Evolutionary conservation across 2,888 invertebrate genomes (phyloP).

Genomic region (Acronicta leporina): DNA sequence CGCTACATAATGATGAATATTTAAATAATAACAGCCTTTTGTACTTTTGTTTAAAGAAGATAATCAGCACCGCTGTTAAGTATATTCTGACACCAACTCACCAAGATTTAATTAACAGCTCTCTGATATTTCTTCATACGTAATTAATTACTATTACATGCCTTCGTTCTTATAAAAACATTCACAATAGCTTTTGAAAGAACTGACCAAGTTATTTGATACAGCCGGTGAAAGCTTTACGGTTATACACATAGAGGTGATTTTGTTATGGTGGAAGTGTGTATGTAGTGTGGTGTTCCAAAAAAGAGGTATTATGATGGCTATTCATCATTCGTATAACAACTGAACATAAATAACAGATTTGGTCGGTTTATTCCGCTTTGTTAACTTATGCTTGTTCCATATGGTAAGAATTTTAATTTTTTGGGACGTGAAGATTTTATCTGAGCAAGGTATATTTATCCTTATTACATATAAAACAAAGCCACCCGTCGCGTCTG

Average conservation of each 20-base stretch:
- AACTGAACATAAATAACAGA: slow-evolving; percentile 77
- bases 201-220: slow-evolving; percentile 33
- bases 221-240: slow-evolving; percentile 24
- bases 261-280: slow-evolving; percentile 27
- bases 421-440: slow-evolving; percentile 13
- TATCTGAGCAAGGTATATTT: background rate
- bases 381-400: slow-evolving; percentile 46
- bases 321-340: slow-evolving; percentile 78
- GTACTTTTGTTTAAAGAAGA: slow-evolving; percentile 20
- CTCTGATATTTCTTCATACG: slow-evolving; percentile 67
- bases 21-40: slow-evolving; percentile 20
- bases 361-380: slow-evolving; percentile 68
- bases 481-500: too few relatives aligned
- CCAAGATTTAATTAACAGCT: slow-evolving; percentile 68
- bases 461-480: too few relatives aligned
- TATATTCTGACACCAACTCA: slow-evolving; percentile 38
- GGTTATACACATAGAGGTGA: slow-evolving; percentile 9
- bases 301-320: slow-evolving; percentile 62
- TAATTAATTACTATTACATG: slow-evolving; percentile 74
- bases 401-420: slow-evolving; percentile 15
- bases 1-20: slow-evolving; percentile 14
- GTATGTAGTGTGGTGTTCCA: slow-evolving; percentile 17
- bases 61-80: slow-evolving; percentile 20
- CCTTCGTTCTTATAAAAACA: slow-evolving; percentile 66
- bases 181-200: slow-evolving; percentile 61